phyloP scores from a whole-genome alignment of 2,113 vertebrate genomes.

The Forbesichthys papilliferus region DNA sequence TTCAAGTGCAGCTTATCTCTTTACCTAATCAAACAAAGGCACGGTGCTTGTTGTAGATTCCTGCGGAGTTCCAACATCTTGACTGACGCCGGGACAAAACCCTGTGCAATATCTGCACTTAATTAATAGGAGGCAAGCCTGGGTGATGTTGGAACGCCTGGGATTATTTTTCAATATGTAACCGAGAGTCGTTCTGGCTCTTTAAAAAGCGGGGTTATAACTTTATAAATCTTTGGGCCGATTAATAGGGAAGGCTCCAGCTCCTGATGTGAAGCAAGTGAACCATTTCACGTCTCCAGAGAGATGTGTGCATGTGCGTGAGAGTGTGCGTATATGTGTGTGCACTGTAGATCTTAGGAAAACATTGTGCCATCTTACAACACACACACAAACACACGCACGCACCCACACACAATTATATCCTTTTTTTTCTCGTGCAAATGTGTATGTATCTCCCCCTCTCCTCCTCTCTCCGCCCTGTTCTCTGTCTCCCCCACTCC shows the following conservation, averaged over 20 bases:
- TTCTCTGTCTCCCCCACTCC: slow-evolving; percentile 5
- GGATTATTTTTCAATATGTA: slow-evolving; percentile 78
- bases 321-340: slow-evolving; percentile 31
- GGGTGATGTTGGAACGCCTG: slow-evolving; percentile 67
- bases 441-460: slow-evolving; percentile 1
- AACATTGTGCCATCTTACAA: slow-evolving; percentile 43
- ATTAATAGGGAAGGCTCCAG: slow-evolving; percentile 66
- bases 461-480: neutral
- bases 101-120: slow-evolving; percentile 70
- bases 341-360: slow-evolving; percentile 19
- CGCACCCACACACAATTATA: slow-evolving; percentile 54
- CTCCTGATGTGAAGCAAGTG: slow-evolving; percentile 59
- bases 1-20: slow-evolving; percentile 62
- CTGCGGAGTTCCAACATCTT: slow-evolving; percentile 68
- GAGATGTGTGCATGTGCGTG: slow-evolving; percentile 26
- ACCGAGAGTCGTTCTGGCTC: slow-evolving; percentile 49
- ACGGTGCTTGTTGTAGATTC: slow-evolving; percentile 59
- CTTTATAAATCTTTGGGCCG: slow-evolving; percentile 73
- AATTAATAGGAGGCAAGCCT: slow-evolving; percentile 78
- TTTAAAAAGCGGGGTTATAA: slow-evolving; percentile 63
- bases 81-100: slow-evolving; percentile 76
- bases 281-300: slow-evolving; percentile 55
- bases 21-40: slow-evolving; percentile 66
- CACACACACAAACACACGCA: slow-evolving; percentile 22
- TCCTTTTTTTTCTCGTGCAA: slow-evolving; percentile 63